Percentiles rank a stretch among this genome's conserved stretches.
Evolutionary conservation across 2,888 invertebrate genomes (phyloP).

Genomic region (Hymenopus coronatus): DNA sequence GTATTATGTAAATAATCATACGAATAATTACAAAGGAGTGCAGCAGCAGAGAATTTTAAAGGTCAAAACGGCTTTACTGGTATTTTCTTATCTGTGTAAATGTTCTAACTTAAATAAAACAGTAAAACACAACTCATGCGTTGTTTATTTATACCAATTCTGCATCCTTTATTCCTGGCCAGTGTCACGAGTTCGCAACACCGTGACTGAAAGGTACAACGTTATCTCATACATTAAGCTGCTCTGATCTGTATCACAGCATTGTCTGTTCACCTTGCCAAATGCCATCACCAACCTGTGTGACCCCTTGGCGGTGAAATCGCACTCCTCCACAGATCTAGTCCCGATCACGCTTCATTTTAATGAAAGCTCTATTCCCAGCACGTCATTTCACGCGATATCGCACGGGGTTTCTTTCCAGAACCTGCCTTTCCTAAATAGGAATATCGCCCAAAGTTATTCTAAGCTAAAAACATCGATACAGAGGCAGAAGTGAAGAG

Average conservation of each 20-base stretch:
- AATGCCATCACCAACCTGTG: not conserved
- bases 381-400: not conserved
- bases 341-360: not conserved
- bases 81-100: not conserved
- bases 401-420: not conserved
- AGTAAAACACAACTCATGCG: not conserved
- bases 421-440: no score
- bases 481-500: no score
- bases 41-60: not conserved
- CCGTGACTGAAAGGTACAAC: not conserved
- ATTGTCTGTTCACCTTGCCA: not conserved
- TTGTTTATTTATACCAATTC: not conserved
- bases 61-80: not conserved
- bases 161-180: not conserved
- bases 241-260: not conserved
- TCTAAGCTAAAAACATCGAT: not conserved
- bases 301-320: not conserved
- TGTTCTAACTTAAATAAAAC: not conserved
- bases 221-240: not conserved
- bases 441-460: not conserved
- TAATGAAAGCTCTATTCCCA: not conserved
- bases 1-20: no score
- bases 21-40: no score
- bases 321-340: not conserved
- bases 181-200: not conserved